phyloP scores from a whole-genome alignment of 1,140 invertebrate species.

The Glossosoma conforme region DNA sequence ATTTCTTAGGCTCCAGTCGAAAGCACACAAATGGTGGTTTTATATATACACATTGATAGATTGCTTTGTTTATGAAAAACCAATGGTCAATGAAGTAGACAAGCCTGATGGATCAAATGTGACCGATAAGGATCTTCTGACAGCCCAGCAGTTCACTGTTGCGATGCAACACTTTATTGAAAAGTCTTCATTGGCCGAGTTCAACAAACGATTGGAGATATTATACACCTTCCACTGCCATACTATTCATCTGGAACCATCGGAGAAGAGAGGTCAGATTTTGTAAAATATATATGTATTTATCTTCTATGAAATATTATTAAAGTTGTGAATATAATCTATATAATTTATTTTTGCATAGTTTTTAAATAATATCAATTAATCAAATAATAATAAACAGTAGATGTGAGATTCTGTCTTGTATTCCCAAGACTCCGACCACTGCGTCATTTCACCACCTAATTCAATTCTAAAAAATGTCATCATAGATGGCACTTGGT shows the following conservation, averaged over 20 bases:
- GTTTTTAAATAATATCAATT: too few species aligned
- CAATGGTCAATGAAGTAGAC: conserved; percentile 16
- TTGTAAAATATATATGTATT: too few species aligned
- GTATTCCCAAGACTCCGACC: too few species aligned
- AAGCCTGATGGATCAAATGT: background rate
- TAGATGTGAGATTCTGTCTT: too few species aligned
- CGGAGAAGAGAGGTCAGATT: conserved; percentile 40
- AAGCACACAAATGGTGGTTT: conserved; percentile 85
- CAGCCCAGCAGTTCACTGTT: conserved; percentile 43
- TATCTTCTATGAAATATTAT: too few species aligned
- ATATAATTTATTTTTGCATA: too few species aligned
- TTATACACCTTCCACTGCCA: conserved; percentile 76
- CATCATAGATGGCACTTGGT: too few species aligned
- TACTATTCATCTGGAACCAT: conserved; percentile 50
- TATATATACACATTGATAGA: conserved; percentile 71
- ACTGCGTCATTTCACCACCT: too few species aligned
- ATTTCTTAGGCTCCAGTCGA: conserved; percentile 53
- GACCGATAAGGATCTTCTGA: conserved; percentile 3
- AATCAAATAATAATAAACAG: too few species aligned
- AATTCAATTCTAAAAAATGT: too few species aligned
- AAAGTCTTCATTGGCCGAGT: conserved; percentile 79
- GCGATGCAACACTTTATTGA: conserved; percentile 81
- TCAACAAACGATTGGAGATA: conserved; percentile 70
- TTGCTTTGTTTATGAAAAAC: conserved; percentile 34
- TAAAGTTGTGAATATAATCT: too few species aligned